A percentile compares a stretch with the other conserved stretches of the same genome.
Conservation (phyloP, 2,113 vertebrate species). For the Chaetodon auriga region DNA sequence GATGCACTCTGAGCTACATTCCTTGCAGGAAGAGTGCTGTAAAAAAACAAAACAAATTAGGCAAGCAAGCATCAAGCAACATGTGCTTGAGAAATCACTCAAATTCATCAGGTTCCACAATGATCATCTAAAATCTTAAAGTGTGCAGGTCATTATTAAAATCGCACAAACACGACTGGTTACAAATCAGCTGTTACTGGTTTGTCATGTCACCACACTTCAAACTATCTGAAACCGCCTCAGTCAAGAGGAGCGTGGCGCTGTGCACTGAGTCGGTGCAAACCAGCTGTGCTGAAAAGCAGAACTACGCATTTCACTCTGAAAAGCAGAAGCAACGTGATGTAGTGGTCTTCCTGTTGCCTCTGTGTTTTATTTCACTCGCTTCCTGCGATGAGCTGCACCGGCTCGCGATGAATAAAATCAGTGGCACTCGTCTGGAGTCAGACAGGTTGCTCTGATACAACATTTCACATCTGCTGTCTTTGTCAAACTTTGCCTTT, state of each 20-base stretch:
- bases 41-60: neutral
- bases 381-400: constrained; percentile 66
- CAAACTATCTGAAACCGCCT: constrained; percentile 8
- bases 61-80: neutral
- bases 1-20: neutral
- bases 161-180: neutral
- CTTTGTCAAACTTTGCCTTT: neutral
- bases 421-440: neutral
- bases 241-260: constrained; percentile 8
- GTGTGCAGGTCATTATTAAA: neutral
- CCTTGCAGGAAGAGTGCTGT: neutral
- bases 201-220: neutral
- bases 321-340: constrained; percentile 70
- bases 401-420: neutral
- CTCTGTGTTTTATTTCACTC: constrained; percentile 65
- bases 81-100: neutral
- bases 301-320: constrained; percentile 41
- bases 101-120: neutral
- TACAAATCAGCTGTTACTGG: neutral
- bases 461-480: neutral
- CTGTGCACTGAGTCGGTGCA: neutral
- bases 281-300: constrained; percentile 67
- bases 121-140: neutral
- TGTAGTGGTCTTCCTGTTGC: constrained; percentile 78
- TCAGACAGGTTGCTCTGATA: neutral